Conservation (phyloP, 1,140 invertebrate genomes). For the Drosophila simulans region DNA sequence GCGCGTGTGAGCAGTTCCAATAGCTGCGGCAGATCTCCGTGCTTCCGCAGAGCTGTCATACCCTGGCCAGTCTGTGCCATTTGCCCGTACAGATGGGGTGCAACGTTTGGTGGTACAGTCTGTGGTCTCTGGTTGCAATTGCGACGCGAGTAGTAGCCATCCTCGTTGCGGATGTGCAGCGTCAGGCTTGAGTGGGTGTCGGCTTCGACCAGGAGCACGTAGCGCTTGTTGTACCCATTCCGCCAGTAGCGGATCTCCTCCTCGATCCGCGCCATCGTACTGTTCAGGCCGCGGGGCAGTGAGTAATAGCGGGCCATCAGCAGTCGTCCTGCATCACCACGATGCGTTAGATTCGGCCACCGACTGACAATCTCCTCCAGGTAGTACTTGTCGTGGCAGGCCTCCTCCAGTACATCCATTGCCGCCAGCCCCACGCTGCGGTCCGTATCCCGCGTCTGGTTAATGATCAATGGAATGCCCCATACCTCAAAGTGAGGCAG, state of each 20-base stretch:
- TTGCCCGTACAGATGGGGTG: constrained; percentile 95
- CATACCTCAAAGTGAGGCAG: constrained; percentile 90
- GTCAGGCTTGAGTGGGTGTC: constrained; percentile 94
- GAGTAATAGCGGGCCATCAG: constrained; percentile 94
- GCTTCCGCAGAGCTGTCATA: constrained; percentile 87
- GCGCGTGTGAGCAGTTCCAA: constrained; percentile 85
- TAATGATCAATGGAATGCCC: constrained; percentile 92
- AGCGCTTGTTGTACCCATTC: constrained; percentile 90
- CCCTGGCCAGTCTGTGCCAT: constrained; percentile 92
- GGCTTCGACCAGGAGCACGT: constrained; percentile 95
- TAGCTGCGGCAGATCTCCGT: constrained; percentile 84
- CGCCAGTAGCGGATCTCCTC: constrained; percentile 92
- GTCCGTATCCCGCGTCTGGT: constrained; percentile 92
- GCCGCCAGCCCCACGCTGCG: constrained; percentile 91
- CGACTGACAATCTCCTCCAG: constrained; percentile 91
- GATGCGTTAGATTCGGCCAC: constrained; percentile 89
- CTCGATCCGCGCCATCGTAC: constrained; percentile 88
- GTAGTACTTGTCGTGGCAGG: constrained; percentile 92
- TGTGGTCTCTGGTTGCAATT: constrained; percentile 81
- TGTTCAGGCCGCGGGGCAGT: constrained; percentile 89
- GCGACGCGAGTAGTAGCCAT: constrained; percentile 90
- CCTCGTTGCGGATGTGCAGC: constrained; percentile 91
- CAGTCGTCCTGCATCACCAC: constrained; percentile 93
- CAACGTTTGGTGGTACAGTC: constrained; percentile 86
- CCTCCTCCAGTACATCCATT: constrained; percentile 94